These are phyloP conservation scores for Podocnemis expansa DNA, from an alignment of 2,113 vertebrate species.

Conservation along the genomic window DNA sequence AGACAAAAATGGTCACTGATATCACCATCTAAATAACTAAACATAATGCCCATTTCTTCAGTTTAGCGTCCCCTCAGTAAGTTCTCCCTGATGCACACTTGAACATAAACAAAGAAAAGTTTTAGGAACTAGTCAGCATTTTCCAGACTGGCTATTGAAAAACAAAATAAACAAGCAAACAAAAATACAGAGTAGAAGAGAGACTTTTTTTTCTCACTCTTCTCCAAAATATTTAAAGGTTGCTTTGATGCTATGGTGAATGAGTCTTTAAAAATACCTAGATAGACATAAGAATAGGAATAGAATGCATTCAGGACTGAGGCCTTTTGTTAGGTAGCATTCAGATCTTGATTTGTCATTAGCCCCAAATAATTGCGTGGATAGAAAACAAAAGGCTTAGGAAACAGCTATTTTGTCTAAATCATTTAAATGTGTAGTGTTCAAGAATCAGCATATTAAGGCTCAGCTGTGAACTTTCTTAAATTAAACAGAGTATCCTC, in stretches of 20 bases:
- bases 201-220: background rate
- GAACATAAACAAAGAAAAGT: background rate
- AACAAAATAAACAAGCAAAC: background rate
- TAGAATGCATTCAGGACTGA: background rate
- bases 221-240: background rate
- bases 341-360: background rate
- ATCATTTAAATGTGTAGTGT: background rate
- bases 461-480: background rate
- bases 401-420: background rate
- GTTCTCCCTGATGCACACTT: background rate
- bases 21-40: background rate
- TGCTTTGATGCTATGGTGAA: background rate
- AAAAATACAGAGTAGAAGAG: background rate
- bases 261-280: background rate
- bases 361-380: background rate
- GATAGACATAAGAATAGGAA: background rate
- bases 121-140: background rate
- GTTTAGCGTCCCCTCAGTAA: background rate
- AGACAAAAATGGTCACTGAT: background rate
- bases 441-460: conserved; percentile 10
- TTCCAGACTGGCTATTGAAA: background rate
- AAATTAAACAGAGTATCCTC: conserved; percentile 8
- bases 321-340: background rate
- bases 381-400: background rate
- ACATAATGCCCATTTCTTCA: background rate